Evolutionary conservation across 64 coral and sea anemone genomes (phyloP).

Genomic region (Montipora sp.): DNA sequence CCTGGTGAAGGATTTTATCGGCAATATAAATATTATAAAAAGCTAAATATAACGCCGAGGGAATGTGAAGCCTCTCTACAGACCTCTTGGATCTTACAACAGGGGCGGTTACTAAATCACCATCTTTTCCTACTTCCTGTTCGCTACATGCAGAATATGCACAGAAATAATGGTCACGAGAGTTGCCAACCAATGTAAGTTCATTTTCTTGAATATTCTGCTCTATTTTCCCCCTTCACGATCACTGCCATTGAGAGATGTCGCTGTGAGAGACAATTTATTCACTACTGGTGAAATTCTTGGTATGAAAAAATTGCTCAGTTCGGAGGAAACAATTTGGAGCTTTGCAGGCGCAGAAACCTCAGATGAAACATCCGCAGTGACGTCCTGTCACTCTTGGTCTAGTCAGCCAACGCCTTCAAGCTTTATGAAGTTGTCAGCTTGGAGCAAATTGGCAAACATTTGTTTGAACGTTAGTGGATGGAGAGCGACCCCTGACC

Average conservation of each 20-base stretch:
- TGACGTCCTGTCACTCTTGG: constrained; percentile 44
- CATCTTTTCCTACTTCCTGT: too few species aligned
- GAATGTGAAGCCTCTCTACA: too few species aligned
- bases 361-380: neutral
- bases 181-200: neutral
- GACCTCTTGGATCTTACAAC: too few species aligned
- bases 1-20: too few species aligned
- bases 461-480: neutral
- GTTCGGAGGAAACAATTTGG: constrained; percentile 68
- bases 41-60: too few species aligned
- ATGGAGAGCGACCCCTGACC: neutral
- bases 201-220: neutral
- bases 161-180: neutral
- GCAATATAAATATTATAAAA: too few species aligned
- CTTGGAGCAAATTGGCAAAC: constrained; percentile 46
- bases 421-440: constrained; percentile 18
- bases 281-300: constrained; percentile 24
- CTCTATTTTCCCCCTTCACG: neutral
- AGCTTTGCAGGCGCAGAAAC: constrained; percentile 15
- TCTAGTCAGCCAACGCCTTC: constrained; percentile 39
- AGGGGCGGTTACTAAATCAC: too few species aligned
- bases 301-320: constrained; percentile 46
- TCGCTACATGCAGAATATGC: neutral
- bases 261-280: constrained; percentile 44
- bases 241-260: constrained; percentile 7